A percentile compares a stretch with the other conserved stretches of the same genome.
Evolutionary conservation across 2,113 vertebrate species (phyloP).

Genomic region (Tautogolabrus adspersus): DNA sequence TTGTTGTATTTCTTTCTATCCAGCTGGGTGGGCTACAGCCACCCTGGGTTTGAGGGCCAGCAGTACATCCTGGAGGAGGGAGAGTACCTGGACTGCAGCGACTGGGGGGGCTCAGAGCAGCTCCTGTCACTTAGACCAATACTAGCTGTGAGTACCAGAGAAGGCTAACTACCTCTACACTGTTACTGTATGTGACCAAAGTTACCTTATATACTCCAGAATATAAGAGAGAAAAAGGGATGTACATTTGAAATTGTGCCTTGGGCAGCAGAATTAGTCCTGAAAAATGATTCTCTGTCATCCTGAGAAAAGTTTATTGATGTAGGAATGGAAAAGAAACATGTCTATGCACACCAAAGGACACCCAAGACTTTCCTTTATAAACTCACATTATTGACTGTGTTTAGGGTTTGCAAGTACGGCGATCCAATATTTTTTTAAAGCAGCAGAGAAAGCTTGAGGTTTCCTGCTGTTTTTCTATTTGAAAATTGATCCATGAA

Average conservation of each 20-base stretch:
- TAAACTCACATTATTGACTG: neutral
- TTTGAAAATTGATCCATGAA: neutral
- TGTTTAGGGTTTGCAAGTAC: neutral
- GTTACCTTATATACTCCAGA: neutral
- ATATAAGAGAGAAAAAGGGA: neutral
- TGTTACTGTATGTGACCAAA: neutral
- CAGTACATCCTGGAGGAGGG: slow-evolving; percentile 96
- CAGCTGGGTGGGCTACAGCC: slow-evolving; percentile 94
- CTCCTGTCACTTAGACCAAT: slow-evolving; percentile 89
- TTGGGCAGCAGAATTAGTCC: neutral
- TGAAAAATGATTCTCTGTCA: too few species aligned
- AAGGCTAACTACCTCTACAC: neutral
- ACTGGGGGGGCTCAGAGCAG: slow-evolving; percentile 89
- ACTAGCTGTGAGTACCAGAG: slow-evolving; percentile 85
- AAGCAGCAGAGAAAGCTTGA: neutral
- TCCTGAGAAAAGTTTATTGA: neutral
- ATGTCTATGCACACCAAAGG: neutral
- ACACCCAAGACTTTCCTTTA: slow-evolving; percentile 5
- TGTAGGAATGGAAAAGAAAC: too few species aligned
- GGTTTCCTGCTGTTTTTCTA: neutral
- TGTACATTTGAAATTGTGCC: neutral
- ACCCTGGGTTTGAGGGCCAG: slow-evolving; percentile 90
- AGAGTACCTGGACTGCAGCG: slow-evolving; percentile 88
- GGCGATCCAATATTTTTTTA: neutral
- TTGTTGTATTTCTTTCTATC: neutral